A percentile compares a stretch with the other conserved stretches of the same genome.
phyloP scores from a whole-genome alignment of 2,797 vertebrate species.

The Mergus octosetaceus region DNA sequence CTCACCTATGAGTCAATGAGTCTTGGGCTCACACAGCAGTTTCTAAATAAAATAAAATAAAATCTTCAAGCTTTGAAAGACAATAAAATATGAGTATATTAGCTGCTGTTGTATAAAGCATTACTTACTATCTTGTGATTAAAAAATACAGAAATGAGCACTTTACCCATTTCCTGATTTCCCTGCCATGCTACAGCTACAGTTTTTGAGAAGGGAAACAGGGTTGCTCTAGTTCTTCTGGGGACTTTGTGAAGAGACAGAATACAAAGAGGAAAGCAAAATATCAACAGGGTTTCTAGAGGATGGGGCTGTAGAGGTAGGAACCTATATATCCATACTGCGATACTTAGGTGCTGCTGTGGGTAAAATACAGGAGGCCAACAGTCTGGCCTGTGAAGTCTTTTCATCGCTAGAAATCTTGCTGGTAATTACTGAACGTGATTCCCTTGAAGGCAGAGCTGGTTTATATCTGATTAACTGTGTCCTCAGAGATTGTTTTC shows the following conservation, averaged over 20 bases:
- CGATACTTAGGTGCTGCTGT: background rate
- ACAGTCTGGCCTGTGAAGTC: background rate
- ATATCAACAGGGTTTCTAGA: background rate
- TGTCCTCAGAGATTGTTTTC: background rate
- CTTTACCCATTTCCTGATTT: background rate
- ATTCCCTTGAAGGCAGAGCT: background rate
- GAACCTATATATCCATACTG: background rate
- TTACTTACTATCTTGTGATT: background rate
- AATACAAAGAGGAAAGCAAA: background rate
- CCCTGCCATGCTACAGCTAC: background rate
- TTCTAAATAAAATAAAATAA: background rate
- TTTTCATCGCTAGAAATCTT: background rate
- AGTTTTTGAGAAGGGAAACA: background rate
- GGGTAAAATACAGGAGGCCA: background rate
- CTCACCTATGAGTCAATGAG: background rate
- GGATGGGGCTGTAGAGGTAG: background rate
- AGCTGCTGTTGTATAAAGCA: background rate
- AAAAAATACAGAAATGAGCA: background rate
- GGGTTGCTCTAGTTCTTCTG: background rate
- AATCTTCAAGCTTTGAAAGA: background rate
- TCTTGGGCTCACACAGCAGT: background rate
- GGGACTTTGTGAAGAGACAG: background rate
- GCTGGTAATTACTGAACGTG: background rate
- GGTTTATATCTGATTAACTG: background rate
- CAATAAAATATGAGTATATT: background rate